A percentile compares a stretch with the other conserved stretches of the same genome.
phyloP scores from a whole-genome alignment of 2,797 vertebrate species.

The Numenius phaeopus region DNA sequence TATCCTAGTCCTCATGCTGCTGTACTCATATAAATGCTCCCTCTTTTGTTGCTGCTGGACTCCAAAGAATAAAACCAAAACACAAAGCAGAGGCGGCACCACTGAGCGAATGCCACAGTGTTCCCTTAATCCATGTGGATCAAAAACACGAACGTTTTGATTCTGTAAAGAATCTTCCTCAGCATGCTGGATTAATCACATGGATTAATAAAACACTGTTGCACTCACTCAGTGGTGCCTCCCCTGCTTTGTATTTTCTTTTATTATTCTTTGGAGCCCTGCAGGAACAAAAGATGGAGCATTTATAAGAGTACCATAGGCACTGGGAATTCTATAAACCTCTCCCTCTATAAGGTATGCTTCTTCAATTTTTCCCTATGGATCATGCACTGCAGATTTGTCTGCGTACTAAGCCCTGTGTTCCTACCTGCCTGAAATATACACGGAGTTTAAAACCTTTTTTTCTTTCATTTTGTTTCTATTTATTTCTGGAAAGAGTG shows the following conservation, averaged over 20 bases:
- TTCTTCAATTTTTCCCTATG: constrained; percentile 28
- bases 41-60: constrained; percentile 74
- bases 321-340: constrained; percentile 50
- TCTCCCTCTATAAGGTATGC: constrained; percentile 23
- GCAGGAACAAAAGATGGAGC: constrained; percentile 66
- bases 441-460: neutral
- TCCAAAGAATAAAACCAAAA: constrained; percentile 75
- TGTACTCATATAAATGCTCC: constrained; percentile 72
- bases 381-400: neutral
- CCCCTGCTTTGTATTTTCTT: constrained; percentile 71
- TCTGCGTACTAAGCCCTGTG: neutral
- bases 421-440: constrained; percentile 15
- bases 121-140: constrained; percentile 81
- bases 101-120: constrained; percentile 73
- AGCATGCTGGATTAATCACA: constrained; percentile 83
- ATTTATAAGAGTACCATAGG: constrained; percentile 56
- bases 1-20: constrained; percentile 62
- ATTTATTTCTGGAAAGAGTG: neutral
- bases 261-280: constrained; percentile 67
- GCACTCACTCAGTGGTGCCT: constrained; percentile 72
- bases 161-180: constrained; percentile 79
- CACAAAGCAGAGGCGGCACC: constrained; percentile 75
- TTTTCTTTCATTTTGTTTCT: neutral
- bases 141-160: constrained; percentile 75
- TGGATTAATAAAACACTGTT: constrained; percentile 80